These are phyloP conservation scores for Pantherophis alleghaniensis DNA, from an alignment of 2,797 vertebrate genomes.

Conservation along the genomic window DNA sequence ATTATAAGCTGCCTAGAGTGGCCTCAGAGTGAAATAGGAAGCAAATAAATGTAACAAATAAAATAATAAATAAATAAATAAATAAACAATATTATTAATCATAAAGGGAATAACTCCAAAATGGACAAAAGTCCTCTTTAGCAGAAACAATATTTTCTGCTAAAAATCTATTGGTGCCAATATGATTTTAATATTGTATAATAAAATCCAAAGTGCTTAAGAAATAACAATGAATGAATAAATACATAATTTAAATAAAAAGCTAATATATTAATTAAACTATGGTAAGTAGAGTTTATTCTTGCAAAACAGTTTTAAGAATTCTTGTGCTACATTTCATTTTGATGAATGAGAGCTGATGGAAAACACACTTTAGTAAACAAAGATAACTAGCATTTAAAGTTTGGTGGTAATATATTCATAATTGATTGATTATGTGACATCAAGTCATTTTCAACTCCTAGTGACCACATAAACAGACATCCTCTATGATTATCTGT, in stretches of 20 bases:
- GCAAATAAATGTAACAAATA: background rate
- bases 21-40: background rate
- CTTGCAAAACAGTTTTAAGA: background rate
- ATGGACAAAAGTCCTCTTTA: background rate
- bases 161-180: background rate
- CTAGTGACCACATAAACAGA: background rate
- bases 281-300: background rate
- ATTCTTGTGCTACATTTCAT: background rate
- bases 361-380: background rate
- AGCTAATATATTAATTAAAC: background rate
- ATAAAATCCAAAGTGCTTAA: background rate
- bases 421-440: background rate
- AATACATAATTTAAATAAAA: background rate
- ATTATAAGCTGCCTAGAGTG: background rate
- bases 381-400: background rate
- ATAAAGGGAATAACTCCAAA: background rate
- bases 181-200: background rate
- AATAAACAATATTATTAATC: background rate
- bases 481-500: background rate
- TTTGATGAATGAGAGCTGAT: background rate
- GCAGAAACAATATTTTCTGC: background rate
- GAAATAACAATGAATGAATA: background rate
- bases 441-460: background rate
- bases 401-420: background rate
- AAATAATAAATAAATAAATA: background rate